A percentile compares a stretch with the other conserved stretches of the same genome.
Conservation (phyloP, 2,113 vertebrate species). For the Mirounga angustirostris region DNA sequence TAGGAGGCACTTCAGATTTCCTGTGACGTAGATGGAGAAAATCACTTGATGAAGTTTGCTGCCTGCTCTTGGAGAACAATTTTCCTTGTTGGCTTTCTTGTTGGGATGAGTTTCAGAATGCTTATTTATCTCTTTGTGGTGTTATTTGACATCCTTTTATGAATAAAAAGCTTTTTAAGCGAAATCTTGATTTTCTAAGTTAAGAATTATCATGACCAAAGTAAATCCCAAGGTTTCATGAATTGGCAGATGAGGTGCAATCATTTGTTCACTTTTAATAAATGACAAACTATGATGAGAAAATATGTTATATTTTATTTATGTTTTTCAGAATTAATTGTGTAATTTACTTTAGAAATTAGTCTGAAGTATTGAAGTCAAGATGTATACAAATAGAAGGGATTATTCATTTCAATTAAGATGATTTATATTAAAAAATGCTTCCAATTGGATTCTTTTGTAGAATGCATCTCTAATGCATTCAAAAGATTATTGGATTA, state of each 20-base stretch:
- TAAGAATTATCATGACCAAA: background rate
- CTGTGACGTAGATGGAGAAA: background rate
- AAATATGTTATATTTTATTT: background rate
- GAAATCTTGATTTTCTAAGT: slow-evolving; percentile 29
- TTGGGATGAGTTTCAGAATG: background rate
- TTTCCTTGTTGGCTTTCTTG: background rate
- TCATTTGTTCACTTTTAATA: background rate
- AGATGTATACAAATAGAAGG: background rate
- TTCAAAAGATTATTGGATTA: background rate
- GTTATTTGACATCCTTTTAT: background rate
- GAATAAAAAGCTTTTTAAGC: background rate
- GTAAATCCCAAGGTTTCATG: background rate
- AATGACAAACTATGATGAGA: background rate
- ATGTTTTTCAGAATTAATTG: slow-evolving; percentile 44
- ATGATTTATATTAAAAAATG: background rate
- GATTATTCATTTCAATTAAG: background rate
- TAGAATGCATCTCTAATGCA: background rate
- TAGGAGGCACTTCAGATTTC: background rate
- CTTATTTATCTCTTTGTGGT: background rate
- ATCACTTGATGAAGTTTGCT: background rate
- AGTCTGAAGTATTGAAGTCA: background rate
- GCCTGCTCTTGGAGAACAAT: background rate
- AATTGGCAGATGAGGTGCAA: background rate
- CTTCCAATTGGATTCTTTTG: background rate
- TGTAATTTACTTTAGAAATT: slow-evolving; percentile 37